These are phyloP conservation scores for Microtus richardsoni DNA, from an alignment of 2,113 vertebrate species.

Conservation along the genomic window DNA sequence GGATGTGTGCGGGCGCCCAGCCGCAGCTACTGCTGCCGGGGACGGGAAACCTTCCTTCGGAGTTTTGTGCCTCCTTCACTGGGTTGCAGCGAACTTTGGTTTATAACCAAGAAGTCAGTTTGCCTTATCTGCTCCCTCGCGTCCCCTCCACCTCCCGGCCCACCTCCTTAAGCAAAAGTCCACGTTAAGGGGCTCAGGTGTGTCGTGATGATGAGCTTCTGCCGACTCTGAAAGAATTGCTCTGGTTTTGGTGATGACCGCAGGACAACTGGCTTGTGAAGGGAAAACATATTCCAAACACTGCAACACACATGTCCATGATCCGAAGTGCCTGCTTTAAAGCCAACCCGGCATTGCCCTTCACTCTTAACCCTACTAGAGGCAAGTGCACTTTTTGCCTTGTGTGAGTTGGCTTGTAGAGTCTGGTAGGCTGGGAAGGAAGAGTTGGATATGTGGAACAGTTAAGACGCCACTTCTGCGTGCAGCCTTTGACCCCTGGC, in stretches of 20 bases:
- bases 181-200: not conserved
- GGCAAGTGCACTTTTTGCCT: slow-evolving; percentile 39
- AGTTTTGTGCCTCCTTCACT: not conserved
- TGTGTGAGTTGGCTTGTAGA: slow-evolving; percentile 12
- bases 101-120: slow-evolving; percentile 32
- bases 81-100: slow-evolving; percentile 50
- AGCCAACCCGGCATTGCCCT: not conserved
- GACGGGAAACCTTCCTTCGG: not conserved
- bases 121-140: not conserved
- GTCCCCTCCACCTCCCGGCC: not conserved
- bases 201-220: not conserved
- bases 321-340: not conserved
- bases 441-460: not conserved
- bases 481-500: slow-evolving; percentile 16
- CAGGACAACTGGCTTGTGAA: not conserved
- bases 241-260: not conserved
- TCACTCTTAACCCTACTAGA: not conserved
- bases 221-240: slow-evolving; percentile 39
- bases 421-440: slow-evolving; percentile 6
- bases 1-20: slow-evolving; percentile 35
- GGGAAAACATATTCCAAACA: not conserved
- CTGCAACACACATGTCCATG: not conserved
- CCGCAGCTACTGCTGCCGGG: not conserved
- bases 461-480: not conserved
- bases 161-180: not conserved